These are phyloP conservation scores for Tethea ocularis DNA, from an alignment of 2,888 invertebrate genomes.

Conservation along the genomic window DNA sequence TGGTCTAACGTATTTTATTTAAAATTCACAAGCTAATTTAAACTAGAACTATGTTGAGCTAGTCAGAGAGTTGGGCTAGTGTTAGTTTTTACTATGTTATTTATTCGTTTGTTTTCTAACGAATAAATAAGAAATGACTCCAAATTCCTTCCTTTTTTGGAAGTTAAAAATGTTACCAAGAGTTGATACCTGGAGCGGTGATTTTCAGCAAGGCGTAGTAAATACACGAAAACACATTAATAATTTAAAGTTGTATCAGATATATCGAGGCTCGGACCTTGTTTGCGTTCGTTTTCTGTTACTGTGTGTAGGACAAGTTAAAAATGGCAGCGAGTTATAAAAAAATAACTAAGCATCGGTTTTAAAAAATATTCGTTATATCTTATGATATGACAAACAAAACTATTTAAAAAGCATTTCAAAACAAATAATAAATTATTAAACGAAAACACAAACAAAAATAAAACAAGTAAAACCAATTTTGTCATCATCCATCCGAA, in stretches of 20 bases:
- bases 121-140: neutral
- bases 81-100: no score
- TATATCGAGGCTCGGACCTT: conserved; percentile 47
- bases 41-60: no score
- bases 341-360: neutral
- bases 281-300: conserved; percentile 36
- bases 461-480: no score
- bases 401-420: no score
- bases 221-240: conserved; percentile 58
- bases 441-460: no score
- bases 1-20: no score
- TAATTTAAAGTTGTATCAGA: conserved; percentile 61
- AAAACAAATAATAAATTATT: conserved; percentile 9
- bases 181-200: conserved; percentile 20
- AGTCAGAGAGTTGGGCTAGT: no score
- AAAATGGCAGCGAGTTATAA: conserved; percentile 16
- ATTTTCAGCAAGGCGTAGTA: conserved; percentile 29
- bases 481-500: no score
- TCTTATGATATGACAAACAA: no score
- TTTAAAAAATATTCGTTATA: neutral
- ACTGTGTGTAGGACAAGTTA: conserved; percentile 19
- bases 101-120: no score
- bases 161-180: conserved; percentile 7
- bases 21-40: no score
- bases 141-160: neutral